Evolutionary conservation across 2,888 invertebrate species (phyloP), one percentile per base, ranked within the genome.

Genomic region (Drosophila subsilvestris): DNA sequence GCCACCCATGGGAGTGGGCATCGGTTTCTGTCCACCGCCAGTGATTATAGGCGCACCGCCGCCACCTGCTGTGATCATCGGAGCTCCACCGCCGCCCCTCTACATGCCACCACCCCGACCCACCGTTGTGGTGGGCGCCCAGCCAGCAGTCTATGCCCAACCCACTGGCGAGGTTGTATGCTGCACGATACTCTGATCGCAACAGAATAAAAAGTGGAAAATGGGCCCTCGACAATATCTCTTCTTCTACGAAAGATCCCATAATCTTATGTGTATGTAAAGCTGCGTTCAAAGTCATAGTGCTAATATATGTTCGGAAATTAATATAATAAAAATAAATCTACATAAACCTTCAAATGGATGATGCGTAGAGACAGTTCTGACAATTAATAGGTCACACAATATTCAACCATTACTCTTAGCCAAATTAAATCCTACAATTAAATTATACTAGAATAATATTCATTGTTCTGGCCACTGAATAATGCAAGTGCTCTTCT

Each of bases 81-180:
- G 78, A 20, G 63, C 79, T n/a, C 66, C 73, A 1, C 61, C 75
- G 5, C 60, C 79, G 1, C 54, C 78, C 1, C 54, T 85, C 20
- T 55, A 78, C 20, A 63, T 80, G n/a, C 75, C 72, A 18, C 69
- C 68, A 17, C 67, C 72, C 27, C 59, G 61, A 2, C 63, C 73
- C 8, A 43, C 78, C 4, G 61, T 82, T 7, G 67, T 76, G 7
- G 59, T 74, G 17, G 72, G 63, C 12, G 65, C 56, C 3, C 78
- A 67, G 12, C 70, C 53, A 32, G 25, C 48, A 1, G 86, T 86
- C 32, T 84, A 84, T 51, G 69, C 81, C 25, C 73, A 79, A 17
- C 89, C 89, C 27, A 59, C 42, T 25, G 86, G 57, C 37, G 89
- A 75, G 71, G 79, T 88, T 8, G 70, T 77, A 49, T 86, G 86